These are phyloP conservation scores for Leucoma salicis DNA, from an alignment of 2,888 invertebrate species.

Conservation along the genomic window DNA sequence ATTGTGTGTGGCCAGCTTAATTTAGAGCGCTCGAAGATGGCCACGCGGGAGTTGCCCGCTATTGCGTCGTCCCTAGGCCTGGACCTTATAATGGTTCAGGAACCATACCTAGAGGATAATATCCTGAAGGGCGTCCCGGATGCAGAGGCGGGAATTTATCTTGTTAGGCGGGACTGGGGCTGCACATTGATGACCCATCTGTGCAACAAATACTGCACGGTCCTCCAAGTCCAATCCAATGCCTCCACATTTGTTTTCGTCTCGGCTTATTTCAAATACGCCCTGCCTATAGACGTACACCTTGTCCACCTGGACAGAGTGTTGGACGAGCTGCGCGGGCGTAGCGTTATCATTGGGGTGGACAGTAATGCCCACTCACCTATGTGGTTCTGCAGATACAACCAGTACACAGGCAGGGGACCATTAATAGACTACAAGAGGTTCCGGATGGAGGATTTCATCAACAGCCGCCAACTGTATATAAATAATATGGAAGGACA, in stretches of 20 bases:
- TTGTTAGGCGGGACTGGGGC: not conserved
- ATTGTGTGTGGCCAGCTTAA: not conserved
- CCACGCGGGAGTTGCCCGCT: constrained; percentile 19
- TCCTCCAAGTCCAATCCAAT: not conserved
- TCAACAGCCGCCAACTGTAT: not conserved
- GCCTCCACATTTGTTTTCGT: not conserved
- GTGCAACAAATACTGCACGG: not conserved
- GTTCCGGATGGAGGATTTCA: not conserved
- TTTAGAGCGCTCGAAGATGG: not conserved
- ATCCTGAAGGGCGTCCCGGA: not conserved
- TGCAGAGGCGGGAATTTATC: not conserved
- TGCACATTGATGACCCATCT: not conserved
- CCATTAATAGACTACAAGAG: not conserved
- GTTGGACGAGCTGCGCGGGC: constrained; percentile 6
- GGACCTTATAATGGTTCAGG: constrained; percentile 30
- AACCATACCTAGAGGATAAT: constrained; percentile 16
- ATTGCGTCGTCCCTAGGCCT: constrained; percentile 14
- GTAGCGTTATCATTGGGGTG: constrained; percentile 11
- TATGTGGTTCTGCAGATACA: constrained; percentile 19
- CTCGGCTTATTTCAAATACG: not conserved
- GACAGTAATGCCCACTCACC: constrained; percentile 38
- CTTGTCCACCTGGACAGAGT: constrained; percentile 14
- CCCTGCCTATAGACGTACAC: not conserved
- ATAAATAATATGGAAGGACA: not conserved
- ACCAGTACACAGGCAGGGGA: constrained; percentile 19